Evolutionary conservation across 2,797 vertebrate genomes (phyloP), one percentile per base, ranked within the genome.

Genomic region (Cercopithecus diana): DNA sequence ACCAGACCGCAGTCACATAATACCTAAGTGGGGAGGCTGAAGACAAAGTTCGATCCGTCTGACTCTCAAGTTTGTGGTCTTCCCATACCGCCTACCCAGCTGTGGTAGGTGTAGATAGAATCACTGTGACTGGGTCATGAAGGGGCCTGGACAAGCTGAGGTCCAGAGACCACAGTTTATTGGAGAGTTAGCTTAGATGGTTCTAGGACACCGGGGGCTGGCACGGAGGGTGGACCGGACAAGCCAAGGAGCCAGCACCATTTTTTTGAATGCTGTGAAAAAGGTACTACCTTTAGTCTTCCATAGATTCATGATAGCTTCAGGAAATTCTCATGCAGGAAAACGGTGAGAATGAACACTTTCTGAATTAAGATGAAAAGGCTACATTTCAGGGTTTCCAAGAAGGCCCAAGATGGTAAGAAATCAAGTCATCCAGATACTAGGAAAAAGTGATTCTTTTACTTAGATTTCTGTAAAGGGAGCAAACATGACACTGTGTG

Each of bases 401-500:
- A 98, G 98, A 98, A 97, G 95, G 98, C 98, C 97, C 97, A 92
- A 0, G 0, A 0, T 90, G 97, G 95, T 98, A 96, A 98, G 98
- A 96, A 98, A 98, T 97, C 98, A 98, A 97, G 98, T 98, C 98
- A 98, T 97, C 97, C 95, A 95, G 95, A 98, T 97, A 97, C 97
- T 96, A 98, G 98, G 97, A 98, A 98, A 98, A 98, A 96, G 96
- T 97, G 97, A 98, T 98, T 97, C 97, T 98, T 98, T 98, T 95
- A 98, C 98, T 98, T 98, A 97, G 93, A 98, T 96, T 98, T 98
- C 98, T 98, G 96, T 97, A 98, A 98, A 93, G 98, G 58, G 97
- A 98, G 89, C 95, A 98, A 98, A 98, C 13, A 87, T 24, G 96
- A 95, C 82, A 90, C 95, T 80, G 41, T 89, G 95, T 98, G 98